Percentiles rank a stretch among this genome's conserved stretches.
Evolutionary conservation across 2,888 invertebrate genomes (phyloP).

Genomic region (Pyrrhia umbra): DNA sequence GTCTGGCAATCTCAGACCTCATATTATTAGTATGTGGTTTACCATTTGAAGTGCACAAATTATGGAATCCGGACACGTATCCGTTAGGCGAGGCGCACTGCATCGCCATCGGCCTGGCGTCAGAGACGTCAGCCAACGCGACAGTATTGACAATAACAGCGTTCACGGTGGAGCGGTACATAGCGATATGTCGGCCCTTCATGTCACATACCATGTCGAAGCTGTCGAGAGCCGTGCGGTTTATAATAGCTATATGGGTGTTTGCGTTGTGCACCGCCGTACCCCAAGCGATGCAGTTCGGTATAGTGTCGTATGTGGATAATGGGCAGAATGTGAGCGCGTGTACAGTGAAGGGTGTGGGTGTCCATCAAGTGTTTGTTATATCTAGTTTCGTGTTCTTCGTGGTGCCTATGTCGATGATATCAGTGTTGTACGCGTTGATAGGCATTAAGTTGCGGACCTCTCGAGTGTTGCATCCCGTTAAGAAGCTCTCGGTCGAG

Average conservation of each 20-base stretch:
- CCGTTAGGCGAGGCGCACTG: slow-evolving; percentile 95
- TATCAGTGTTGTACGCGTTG: slow-evolving; percentile 94
- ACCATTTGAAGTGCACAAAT: slow-evolving; percentile 94
- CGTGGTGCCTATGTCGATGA: slow-evolving; percentile 96
- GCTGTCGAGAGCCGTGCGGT: slow-evolving; percentile 94
- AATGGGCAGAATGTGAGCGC: slow-evolving; percentile 86
- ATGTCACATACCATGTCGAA: slow-evolving; percentile 95
- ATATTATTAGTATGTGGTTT: slow-evolving; percentile 93
- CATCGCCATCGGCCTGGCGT: slow-evolving; percentile 93
- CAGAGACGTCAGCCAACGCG: slow-evolving; percentile 96
- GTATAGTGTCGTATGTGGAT: slow-evolving; percentile 90
- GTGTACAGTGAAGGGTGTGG: slow-evolving; percentile 91
- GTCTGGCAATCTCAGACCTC: slow-evolving; percentile 94
- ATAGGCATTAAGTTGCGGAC: slow-evolving; percentile 93
- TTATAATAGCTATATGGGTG: slow-evolving; percentile 94
- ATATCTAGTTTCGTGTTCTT: slow-evolving; percentile 96
- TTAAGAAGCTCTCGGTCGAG: slow-evolving; percentile 89
- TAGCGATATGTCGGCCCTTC: slow-evolving; percentile 96
- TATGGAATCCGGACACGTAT: slow-evolving; percentile 94
- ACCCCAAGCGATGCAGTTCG: slow-evolving; percentile 95
- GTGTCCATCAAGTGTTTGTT: slow-evolving; percentile 93
- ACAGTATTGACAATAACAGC: slow-evolving; percentile 96
- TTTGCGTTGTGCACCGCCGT: slow-evolving; percentile 93
- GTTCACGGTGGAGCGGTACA: slow-evolving; percentile 96
- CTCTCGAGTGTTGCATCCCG: slow-evolving; percentile 91